Evolutionary conservation across 2,113 vertebrate genomes (phyloP), one percentile per base, ranked within the genome.

Genomic region (Alouatta palliata): DNA sequence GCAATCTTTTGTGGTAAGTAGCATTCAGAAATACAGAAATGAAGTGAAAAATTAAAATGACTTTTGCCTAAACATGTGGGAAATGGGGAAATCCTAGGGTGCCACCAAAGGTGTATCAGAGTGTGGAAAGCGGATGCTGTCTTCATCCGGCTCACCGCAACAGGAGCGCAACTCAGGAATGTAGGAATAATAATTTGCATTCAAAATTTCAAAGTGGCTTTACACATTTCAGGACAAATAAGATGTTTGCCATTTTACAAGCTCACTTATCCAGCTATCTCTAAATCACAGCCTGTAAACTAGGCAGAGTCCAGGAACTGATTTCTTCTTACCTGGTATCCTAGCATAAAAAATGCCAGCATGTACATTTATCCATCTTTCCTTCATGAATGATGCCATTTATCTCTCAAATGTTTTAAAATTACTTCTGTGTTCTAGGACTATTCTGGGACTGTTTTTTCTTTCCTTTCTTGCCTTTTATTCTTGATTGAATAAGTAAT

Each of bases 11-110:
- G 37, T 40, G 87, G 58, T 75, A 97, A 98, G 94, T 73, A 94
- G 79, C 87, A 96, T 96, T 98, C 96, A 98, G 95, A 98, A 98
- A 98, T 97, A 61, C 40, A 84, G 77, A 97, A 68, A 96, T 32
- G 96, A 96, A 83, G 97, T 97, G 97, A 97, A 37, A 98, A 98
- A 97, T 97, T 96, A 96, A 98, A 97, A 97, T 96, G 0, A 96
- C 85, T 97, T 96, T 96, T 97, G 45, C 96, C 95, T 97, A 92
- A 12, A 91, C 75, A 93, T 89, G 61, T 89, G 43, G 68, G 90
- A 85, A 96, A 91, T 23, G 93, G 85, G 92, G 86, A 94, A 87
- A 71, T 94, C 96, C 82, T 43, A 61, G 47, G 75, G 47, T 52
- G 7, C n/a, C 87, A 35, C 12, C 82, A 71, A 95, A 61, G 79